Conservation (phyloP, 1,140 invertebrate species). For the Anoplophora glabripennis region DNA sequence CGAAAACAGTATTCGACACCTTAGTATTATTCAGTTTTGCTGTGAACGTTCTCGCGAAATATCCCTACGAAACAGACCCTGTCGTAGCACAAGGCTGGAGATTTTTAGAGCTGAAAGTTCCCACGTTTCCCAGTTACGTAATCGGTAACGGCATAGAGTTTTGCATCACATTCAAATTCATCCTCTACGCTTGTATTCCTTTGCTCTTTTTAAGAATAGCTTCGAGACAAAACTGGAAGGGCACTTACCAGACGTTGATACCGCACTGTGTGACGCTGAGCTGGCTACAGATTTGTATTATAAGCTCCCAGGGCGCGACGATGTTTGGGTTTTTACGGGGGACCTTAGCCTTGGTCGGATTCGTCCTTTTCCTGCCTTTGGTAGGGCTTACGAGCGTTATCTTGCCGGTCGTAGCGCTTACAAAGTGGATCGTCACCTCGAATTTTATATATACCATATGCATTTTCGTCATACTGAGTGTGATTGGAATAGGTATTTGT, state of each 20-base stretch:
- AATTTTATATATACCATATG: conserved; percentile 60
- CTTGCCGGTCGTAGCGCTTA: conserved; percentile 67
- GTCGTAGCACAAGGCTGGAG: conserved; percentile 76
- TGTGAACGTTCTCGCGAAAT: conserved; percentile 77
- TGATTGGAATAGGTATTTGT: conserved; percentile 58
- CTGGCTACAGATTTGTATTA: conserved; percentile 81
- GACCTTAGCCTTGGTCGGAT: conserved; percentile 70
- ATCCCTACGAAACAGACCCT: conserved; percentile 78
- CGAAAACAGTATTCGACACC: conserved; percentile 62
- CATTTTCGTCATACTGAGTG: conserved; percentile 55
- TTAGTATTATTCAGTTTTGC: conserved; percentile 73
- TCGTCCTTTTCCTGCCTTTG: conserved; percentile 72
- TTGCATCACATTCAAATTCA: conserved; percentile 71
- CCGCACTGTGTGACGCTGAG: conserved; percentile 83
- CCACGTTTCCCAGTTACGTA: conserved; percentile 76
- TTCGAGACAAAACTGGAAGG: conserved; percentile 68
- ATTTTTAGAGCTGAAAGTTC: conserved; percentile 74
- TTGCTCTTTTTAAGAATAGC: conserved; percentile 71
- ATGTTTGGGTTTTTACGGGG: conserved; percentile 76
- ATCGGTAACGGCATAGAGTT: conserved; percentile 80
- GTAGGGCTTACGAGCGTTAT: conserved; percentile 72
- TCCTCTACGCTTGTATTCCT: conserved; percentile 75
- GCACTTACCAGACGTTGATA: conserved; percentile 72
- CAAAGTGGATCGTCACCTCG: conserved; percentile 66
- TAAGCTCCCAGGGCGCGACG: conserved; percentile 75